These are phyloP conservation scores for Carapus acus DNA, from an alignment of 2,797 vertebrate genomes.

Conservation along the genomic window DNA sequence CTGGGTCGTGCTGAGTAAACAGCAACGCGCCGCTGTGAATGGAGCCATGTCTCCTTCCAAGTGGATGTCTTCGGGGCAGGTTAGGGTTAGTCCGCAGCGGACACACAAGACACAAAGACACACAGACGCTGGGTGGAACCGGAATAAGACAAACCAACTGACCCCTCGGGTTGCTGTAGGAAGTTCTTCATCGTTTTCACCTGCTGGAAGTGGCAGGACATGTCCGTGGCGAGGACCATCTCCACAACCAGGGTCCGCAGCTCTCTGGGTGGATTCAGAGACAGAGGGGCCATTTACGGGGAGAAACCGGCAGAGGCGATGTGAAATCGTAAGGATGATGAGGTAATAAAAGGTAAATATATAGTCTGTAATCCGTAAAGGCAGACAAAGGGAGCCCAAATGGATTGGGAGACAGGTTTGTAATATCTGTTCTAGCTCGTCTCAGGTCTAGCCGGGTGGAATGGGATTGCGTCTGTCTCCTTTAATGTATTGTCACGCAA, in stretches of 20 bases:
- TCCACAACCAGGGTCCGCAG: constrained; percentile 92
- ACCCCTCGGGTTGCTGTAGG: constrained; percentile 95
- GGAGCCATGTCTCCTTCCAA: too few relatives aligned
- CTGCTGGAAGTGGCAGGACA: constrained; percentile 99
- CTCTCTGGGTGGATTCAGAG: constrained; percentile 73
- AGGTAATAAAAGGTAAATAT: constrained; percentile 15
- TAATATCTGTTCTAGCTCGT: constrained; percentile 36
- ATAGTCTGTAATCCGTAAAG: constrained; percentile 23
- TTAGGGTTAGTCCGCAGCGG: too few relatives aligned
- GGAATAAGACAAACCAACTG: too few relatives aligned
- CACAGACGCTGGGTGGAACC: too few relatives aligned
- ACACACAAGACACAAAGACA: too few relatives aligned
- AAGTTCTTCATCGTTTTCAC: constrained; percentile 98
- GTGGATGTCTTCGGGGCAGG: too few relatives aligned
- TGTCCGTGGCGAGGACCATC: constrained; percentile 97
- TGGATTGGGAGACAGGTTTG: constrained; percentile 35
- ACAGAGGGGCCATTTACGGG: background rate
- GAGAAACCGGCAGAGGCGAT: constrained; percentile 1
- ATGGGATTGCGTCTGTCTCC: constrained; percentile 28
- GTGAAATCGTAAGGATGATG: constrained; percentile 22
- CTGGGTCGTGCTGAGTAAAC: too few relatives aligned
- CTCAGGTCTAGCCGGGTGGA: constrained; percentile 13
- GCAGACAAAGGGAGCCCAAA: constrained; percentile 25
- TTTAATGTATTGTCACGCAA: constrained; percentile 25
- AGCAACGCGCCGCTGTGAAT: too few relatives aligned